Conservation (phyloP, 2,797 vertebrate species). For the Paramormyrops hopkinsi region DNA sequence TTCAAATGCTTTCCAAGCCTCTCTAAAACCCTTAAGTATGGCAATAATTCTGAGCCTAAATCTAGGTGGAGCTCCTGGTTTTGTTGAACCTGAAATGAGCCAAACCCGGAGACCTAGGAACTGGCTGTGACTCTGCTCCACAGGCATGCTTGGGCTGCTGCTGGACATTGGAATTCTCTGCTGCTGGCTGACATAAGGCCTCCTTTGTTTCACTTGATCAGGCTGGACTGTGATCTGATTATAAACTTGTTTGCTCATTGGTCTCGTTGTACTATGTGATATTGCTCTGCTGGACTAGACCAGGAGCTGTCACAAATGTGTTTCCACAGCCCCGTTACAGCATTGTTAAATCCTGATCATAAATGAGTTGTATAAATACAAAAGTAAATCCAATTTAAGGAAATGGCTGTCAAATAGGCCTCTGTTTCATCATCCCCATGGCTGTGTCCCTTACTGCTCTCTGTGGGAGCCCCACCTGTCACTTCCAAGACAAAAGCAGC, state of each 20-base stretch:
- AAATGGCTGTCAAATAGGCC: background rate
- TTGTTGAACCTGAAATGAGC: background rate
- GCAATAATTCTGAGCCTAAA: background rate
- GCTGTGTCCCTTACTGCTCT: background rate
- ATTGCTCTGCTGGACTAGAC: slow-evolving; percentile 5
- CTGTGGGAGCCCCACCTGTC: background rate
- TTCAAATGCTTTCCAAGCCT: background rate
- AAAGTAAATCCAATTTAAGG: background rate
- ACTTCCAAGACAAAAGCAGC: background rate
- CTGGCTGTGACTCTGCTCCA: background rate
- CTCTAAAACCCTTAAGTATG: background rate
- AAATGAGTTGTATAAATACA: background rate
- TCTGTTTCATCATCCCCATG: background rate
- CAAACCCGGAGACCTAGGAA: background rate
- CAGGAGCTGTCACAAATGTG: no score
- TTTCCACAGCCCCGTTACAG: background rate
- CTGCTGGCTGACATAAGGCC: slow-evolving; percentile 31
- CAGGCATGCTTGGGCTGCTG: background rate
- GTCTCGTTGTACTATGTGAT: slow-evolving; percentile 19
- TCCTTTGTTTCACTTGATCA: slow-evolving; percentile 34
- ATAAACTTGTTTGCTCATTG: slow-evolving; percentile 29
- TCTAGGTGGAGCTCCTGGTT: background rate
- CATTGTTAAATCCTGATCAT: background rate
- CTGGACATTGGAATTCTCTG: slow-evolving; percentile 12
- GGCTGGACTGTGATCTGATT: slow-evolving; percentile 23